A percentile compares a stretch with the other conserved stretches of the same genome.
phyloP scores from a whole-genome alignment of 2,797 vertebrate species.

The Adrianichthys oophorus region DNA sequence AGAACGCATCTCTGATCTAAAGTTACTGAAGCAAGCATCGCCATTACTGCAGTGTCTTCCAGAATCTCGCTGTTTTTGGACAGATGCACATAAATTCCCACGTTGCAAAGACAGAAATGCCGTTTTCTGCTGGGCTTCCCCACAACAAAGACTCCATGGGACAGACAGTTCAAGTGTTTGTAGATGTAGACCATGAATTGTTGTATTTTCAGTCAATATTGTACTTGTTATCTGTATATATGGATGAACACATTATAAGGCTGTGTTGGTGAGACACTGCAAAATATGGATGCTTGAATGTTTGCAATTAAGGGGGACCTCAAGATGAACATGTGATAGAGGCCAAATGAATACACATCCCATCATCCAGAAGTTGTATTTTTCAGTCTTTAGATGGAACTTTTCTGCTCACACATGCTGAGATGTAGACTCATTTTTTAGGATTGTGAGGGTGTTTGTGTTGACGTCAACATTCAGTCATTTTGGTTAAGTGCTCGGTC shows the following conservation, averaged over 20 bases:
- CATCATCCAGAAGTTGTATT: slow-evolving; percentile 24
- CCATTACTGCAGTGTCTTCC: slow-evolving; percentile 60
- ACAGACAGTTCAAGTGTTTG: slow-evolving; percentile 38
- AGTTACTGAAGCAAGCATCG: slow-evolving; percentile 33
- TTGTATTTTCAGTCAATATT: slow-evolving; percentile 54
- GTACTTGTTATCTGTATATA: slow-evolving; percentile 51
- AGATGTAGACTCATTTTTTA: slow-evolving; percentile 51
- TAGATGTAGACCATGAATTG: slow-evolving; percentile 53
- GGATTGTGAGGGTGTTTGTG: slow-evolving; percentile 27
- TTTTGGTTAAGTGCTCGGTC: slow-evolving; percentile 57
- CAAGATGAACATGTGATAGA: slow-evolving; percentile 55
- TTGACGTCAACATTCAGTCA: slow-evolving; percentile 50
- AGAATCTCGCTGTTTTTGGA: slow-evolving; percentile 36
- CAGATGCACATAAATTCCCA: slow-evolving; percentile 32
- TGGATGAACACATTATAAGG: slow-evolving; percentile 37
- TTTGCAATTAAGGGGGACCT: slow-evolving; percentile 59
- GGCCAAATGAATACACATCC: slow-evolving; percentile 61
- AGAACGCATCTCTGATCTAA: slow-evolving; percentile 34
- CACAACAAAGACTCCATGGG: slow-evolving; percentile 12
- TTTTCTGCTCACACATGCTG: slow-evolving; percentile 42
- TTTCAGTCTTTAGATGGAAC: slow-evolving; percentile 12
- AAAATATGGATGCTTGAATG: slow-evolving; percentile 48
- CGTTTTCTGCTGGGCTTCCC: slow-evolving; percentile 11
- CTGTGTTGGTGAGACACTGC: slow-evolving; percentile 27
- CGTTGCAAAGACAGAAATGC: slow-evolving; percentile 14